Evolutionary conservation across 1,140 invertebrate genomes (phyloP).

Genomic region (Araneus ventricosus): DNA sequence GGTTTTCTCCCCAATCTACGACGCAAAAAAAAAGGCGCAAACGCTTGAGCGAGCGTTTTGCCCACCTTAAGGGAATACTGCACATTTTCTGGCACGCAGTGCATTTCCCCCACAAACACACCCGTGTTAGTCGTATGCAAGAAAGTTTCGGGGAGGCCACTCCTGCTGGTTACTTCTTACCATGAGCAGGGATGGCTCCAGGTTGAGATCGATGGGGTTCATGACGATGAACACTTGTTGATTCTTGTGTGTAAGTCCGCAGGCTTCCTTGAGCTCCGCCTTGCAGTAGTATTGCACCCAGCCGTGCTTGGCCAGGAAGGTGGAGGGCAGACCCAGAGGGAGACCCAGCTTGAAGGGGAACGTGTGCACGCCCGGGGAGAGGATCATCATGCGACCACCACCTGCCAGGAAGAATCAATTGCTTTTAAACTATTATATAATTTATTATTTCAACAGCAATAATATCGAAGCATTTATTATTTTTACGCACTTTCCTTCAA

Average conservation of each 20-base stretch:
- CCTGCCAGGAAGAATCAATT: neutral
- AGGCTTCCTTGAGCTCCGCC: slow-evolving; percentile 92
- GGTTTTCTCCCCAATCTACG: no score
- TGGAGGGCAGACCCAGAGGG: slow-evolving; percentile 93
- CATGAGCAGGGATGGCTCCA: slow-evolving; percentile 91
- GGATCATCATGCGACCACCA: slow-evolving; percentile 79
- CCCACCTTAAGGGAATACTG: no score
- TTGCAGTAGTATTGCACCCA: slow-evolving; percentile 98
- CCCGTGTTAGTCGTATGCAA: no score
- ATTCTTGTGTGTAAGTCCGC: slow-evolving; percentile 95
- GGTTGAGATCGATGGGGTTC: slow-evolving; percentile 96
- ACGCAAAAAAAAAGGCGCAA: no score
- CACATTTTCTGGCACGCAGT: no score
- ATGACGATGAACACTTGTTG: slow-evolving; percentile 98
- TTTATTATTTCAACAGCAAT: no score
- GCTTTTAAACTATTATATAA: neutral
- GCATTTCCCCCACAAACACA: no score
- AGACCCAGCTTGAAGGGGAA: slow-evolving; percentile 96
- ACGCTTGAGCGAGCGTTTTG: no score
- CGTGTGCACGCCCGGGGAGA: slow-evolving; percentile 97
- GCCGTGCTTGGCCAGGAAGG: slow-evolving; percentile 95
- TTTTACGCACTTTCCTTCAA: no score
- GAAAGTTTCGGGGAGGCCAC: no score
- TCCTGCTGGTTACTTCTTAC: slow-evolving; percentile 88
- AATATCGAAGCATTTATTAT: no score